Evolutionary conservation across 2,113 vertebrate genomes (phyloP), one percentile per base, ranked within the genome.

Genomic region (Uropsilus gracilis): DNA sequence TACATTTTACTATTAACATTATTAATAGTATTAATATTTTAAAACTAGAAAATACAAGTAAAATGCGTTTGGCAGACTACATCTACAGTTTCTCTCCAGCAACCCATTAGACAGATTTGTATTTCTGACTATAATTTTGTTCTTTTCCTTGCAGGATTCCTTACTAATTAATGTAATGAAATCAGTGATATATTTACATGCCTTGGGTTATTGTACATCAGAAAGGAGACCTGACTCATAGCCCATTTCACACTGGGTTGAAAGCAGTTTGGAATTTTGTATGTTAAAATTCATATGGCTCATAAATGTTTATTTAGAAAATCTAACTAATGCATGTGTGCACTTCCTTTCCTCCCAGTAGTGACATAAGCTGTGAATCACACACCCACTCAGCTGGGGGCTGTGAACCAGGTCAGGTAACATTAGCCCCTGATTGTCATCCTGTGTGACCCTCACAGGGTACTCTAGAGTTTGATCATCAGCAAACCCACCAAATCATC

Each of bases 271-370:
- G 42, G 37, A 75, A 28, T 50, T 68, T 83, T 90, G n/a, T n/a
- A 80, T 68, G 72, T 39, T 55, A 17, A 90, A 82, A 39, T 48
- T 50, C 22, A 73, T 84, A 66, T n/a, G 64, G 32, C 39, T 95
- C 57, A 80, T 75, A 87, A 92, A 87, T 88, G 84, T 90, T 92
- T 90, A 84, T 83, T 94, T 87, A 48, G 26, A 64, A 78, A 84
- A 93, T 75, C 28, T 90, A 50, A 93, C 57, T 84, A 80, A 64
- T 85, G 50, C 86, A n/a, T 32, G 48, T 80, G 61, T 84, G 11
- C 53, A 42, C 44, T 90, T 77, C 18, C 50, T 94, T 90, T 73
- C 86, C 42, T 92, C 16, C 59, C 59, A 39, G 75, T 63, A 87
- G 78, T 42, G 37, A 57, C 50, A 55, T 73, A 55, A 55, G 20